Base-by-base conservation (phyloP, 2,113 vertebrate species). In the Zootoca vivipara region DNA sequence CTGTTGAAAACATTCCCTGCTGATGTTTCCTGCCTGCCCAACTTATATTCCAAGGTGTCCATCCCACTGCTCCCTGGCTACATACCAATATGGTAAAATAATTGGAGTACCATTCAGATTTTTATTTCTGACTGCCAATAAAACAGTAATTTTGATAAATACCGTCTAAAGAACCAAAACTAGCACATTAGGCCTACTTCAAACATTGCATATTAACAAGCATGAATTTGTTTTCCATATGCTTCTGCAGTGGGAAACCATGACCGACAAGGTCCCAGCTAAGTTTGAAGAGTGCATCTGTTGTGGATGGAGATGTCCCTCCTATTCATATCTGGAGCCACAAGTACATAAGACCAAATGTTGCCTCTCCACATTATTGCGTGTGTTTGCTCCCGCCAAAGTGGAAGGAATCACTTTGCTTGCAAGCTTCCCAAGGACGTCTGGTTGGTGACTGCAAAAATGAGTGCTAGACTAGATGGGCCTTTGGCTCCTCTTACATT, bases 21-120 rank as follows among this genome's bases (percentile, higher is more conserved):
- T 78, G 70, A 28, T 79, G 69, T 65, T 86, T 89, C 73, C 30
- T 9, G 64, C 79, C 67, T 89, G 4, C 9, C 46, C 62, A 64
- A 79, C 72, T 62, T 86, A 82, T 87, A 78, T 73, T 73, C 85
- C 35, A 1, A 86, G 28, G 42, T 90, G 89, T 56, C 40, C 78
- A 28, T n/a, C 70, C 85, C 84, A 56, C 33, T 84, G 33, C 38
- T n/a, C 4, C 69, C 78, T 85, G 79, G 74, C 83, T 38, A 78
- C 87, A 67, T 64, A 15, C 82, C 90, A 85, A 89, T 26, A 46
- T 46, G 40, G 75, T 46, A 67, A 84, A 90, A 75, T 82, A 64
- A 69, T 35, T 85, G 40, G 46, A 1, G 22, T 42, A 74, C 78
- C n/a, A 85, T 82, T 90, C 79, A 46, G 38, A 52, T 0, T 22